These are phyloP conservation scores for Diaphora mendica DNA, from an alignment of 2,888 invertebrate species.

Conservation along the genomic window DNA sequence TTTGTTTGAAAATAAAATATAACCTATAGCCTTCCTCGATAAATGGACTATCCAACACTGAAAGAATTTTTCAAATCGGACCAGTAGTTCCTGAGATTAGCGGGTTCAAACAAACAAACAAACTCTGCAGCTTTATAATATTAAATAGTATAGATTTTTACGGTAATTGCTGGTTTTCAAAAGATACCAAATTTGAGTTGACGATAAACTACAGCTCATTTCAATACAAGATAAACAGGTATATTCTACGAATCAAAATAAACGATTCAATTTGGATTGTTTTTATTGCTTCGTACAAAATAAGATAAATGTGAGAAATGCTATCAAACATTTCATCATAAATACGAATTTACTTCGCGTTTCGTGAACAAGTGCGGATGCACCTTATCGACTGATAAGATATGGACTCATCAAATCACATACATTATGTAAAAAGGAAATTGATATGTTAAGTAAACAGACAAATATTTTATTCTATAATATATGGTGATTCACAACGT, in stretches of 20 bases:
- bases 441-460: neutral
- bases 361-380: neutral
- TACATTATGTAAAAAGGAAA: neutral
- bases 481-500: neutral
- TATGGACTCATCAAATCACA: constrained; percentile 4
- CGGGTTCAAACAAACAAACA: no score
- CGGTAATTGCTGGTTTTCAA: no score
- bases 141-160: no score
- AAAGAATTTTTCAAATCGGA: no score
- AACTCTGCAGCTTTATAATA: no score
- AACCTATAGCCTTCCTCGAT: no score
- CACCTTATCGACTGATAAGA: constrained; percentile 19
- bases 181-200: no score
- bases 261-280: neutral
- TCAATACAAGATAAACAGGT: neutral
- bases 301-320: neutral
- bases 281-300: neutral
- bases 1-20: no score
- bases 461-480: neutral
- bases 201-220: no score
- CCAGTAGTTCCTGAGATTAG: no score
- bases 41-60: no score
- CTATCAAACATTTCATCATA: neutral
- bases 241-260: neutral
- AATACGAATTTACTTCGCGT: neutral